phyloP scores from a whole-genome alignment of 2,888 invertebrate genomes.

The Zaprionus lineosus region DNA sequence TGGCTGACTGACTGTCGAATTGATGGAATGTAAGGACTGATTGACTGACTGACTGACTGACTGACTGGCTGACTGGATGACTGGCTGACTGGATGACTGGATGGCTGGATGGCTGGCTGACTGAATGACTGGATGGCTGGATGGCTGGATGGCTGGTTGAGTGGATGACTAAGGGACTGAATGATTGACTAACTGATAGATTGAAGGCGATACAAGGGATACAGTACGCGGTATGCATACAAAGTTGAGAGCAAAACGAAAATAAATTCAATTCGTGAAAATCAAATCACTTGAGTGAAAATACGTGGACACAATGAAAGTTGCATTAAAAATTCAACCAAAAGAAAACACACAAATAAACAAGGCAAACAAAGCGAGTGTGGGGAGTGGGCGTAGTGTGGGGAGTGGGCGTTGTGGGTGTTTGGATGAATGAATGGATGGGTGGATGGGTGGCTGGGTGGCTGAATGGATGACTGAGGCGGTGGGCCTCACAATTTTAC shows the following conservation, averaged over 20 bases:
- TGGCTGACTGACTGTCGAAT: constrained; percentile 26
- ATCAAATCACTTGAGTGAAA: constrained; percentile 73
- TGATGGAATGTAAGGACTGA: too few species aligned
- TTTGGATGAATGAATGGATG: not conserved
- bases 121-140: too few species aligned
- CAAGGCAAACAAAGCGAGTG: constrained; percentile 15
- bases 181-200: constrained; percentile 36
- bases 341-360: constrained; percentile 32
- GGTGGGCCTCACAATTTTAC: not conserved
- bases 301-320: constrained; percentile 55
- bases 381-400: too few species aligned
- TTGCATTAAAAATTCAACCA: constrained; percentile 51
- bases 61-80: too few species aligned
- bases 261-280: constrained; percentile 73
- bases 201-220: constrained; percentile 24
- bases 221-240: constrained; percentile 61
- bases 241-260: constrained; percentile 53
- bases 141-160: constrained; percentile 29
- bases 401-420: not conserved
- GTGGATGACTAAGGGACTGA: constrained; percentile 29
- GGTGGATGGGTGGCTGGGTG: not conserved
- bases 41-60: constrained; percentile 30
- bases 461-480: not conserved
- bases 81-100: constrained; percentile 36
- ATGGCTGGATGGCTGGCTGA: constrained; percentile 27